Evolutionary conservation across 2,888 invertebrate species (phyloP).

Genomic region (Patella pellucida): DNA sequence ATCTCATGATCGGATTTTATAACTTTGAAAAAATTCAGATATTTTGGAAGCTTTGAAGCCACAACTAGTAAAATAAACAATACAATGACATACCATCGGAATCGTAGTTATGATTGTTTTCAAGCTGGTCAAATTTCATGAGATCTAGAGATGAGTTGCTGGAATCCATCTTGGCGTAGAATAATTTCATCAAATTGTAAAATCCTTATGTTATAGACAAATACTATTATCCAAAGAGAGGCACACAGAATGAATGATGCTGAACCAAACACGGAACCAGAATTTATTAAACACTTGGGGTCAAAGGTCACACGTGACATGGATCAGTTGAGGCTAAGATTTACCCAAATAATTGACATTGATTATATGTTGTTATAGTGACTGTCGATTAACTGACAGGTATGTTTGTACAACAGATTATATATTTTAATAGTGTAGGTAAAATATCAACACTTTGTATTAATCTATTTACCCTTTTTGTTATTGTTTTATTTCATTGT

Average conservation of each 20-base stretch:
- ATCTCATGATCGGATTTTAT: too few species aligned
- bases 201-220: neutral
- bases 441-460: too few species aligned
- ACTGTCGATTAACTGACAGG: too few species aligned
- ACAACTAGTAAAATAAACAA: too few species aligned
- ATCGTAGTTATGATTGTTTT: neutral
- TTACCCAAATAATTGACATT: neutral
- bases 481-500: too few species aligned
- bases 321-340: neutral
- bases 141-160: neutral
- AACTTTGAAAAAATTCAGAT: too few species aligned
- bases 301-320: conserved; percentile 11
- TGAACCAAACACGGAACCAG: neutral
- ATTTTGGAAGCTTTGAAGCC: too few species aligned
- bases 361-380: neutral
- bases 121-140: conserved; percentile 1
- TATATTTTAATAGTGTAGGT: too few species aligned
- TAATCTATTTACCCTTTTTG: too few species aligned
- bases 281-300: neutral
- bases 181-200: neutral
- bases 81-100: neutral
- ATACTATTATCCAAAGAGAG: neutral
- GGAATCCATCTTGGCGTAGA: neutral
- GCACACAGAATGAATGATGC: neutral
- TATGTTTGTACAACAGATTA: too few species aligned